Evolutionary conservation across 2,797 vertebrate genomes (phyloP).

Genomic region (Danionella dracula): DNA sequence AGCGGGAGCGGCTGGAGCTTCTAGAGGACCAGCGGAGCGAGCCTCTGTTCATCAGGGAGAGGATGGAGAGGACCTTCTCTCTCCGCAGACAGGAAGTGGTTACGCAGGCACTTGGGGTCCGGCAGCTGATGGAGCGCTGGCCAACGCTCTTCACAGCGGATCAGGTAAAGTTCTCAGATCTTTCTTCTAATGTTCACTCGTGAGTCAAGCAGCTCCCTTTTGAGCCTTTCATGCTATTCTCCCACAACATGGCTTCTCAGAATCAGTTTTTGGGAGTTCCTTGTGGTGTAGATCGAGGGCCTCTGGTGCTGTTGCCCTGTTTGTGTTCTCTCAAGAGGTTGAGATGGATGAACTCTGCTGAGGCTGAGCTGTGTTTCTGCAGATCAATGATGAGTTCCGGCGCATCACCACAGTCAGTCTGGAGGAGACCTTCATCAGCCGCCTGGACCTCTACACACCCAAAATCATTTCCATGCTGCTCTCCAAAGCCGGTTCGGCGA

Average conservation of each 20-base stretch:
- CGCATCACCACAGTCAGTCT: constrained; percentile 26
- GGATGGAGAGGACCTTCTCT: constrained; percentile 37
- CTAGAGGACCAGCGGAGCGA: constrained; percentile 20
- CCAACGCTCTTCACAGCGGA: constrained; percentile 23
- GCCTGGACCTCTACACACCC: constrained; percentile 21
- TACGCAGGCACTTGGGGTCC: neutral
- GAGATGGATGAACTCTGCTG: too few species aligned
- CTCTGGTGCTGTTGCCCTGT: neutral
- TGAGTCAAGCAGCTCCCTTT: too few species aligned
- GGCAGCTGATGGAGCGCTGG: constrained; percentile 22
- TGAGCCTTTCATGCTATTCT: too few species aligned
- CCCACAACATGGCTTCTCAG: too few species aligned
- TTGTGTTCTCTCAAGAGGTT: too few species aligned
- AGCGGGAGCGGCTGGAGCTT: constrained; percentile 20
- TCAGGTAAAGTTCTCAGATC: too few species aligned
- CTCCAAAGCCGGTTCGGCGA: neutral
- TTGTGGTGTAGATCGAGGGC: too few species aligned
- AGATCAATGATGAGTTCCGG: constrained; percentile 37
- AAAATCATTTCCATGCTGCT: constrained; percentile 26
- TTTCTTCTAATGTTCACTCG: too few species aligned
- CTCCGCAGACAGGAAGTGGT: constrained; percentile 36
- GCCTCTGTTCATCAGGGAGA: constrained; percentile 28
- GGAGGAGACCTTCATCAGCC: constrained; percentile 27
- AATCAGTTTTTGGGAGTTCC: too few species aligned
- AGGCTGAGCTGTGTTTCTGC: neutral